Evolutionary conservation across 2,888 invertebrate species (phyloP).

Genomic region (Zootermopsis nevadensis): DNA sequence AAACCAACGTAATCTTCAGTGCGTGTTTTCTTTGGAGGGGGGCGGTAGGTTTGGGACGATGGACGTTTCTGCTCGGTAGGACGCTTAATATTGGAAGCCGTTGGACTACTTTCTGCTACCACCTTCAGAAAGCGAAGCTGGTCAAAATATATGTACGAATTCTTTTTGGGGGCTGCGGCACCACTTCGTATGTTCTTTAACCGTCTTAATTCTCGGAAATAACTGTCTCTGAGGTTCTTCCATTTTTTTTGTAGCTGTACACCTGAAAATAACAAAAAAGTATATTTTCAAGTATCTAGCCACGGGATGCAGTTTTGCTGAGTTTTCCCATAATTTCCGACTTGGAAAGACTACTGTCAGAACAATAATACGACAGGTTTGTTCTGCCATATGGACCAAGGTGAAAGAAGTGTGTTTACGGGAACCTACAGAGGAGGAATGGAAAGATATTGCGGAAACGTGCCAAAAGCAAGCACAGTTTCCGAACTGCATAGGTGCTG

Average conservation of each 20-base stretch:
- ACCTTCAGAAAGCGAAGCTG: not conserved
- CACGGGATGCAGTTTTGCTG: conserved; percentile 35
- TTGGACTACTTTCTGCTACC: conserved; percentile 19
- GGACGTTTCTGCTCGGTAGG: not conserved
- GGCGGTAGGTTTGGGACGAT: conserved; percentile 5
- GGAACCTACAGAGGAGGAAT: conserved; percentile 34
- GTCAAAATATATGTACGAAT: not conserved
- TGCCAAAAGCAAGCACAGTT: conserved; percentile 20
- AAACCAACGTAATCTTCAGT: not conserved
- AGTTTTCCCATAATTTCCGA: conserved; percentile 23
- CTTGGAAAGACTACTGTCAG: conserved; percentile 21
- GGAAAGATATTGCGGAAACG: conserved; percentile 20
- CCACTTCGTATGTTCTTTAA: conserved; percentile 6
- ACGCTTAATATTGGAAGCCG: not conserved
- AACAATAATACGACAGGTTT: conserved; percentile 6
- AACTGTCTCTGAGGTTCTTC: conserved; percentile 10
- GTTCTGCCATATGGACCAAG: conserved; percentile 25
- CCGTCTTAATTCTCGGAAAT: not conserved
- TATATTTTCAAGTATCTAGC: conserved; percentile 17
- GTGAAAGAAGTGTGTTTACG: conserved; percentile 3
- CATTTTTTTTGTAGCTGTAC: conserved; percentile 15
- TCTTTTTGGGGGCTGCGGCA: not conserved
- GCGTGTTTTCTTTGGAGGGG: not conserved
- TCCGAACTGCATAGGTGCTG: conserved; percentile 57
- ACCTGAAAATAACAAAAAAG: conserved; percentile 15